Evolutionary conservation across 1,140 invertebrate species (phyloP), one percentile per base, ranked within the genome.

Genomic region (Lasaia peninsularis): DNA sequence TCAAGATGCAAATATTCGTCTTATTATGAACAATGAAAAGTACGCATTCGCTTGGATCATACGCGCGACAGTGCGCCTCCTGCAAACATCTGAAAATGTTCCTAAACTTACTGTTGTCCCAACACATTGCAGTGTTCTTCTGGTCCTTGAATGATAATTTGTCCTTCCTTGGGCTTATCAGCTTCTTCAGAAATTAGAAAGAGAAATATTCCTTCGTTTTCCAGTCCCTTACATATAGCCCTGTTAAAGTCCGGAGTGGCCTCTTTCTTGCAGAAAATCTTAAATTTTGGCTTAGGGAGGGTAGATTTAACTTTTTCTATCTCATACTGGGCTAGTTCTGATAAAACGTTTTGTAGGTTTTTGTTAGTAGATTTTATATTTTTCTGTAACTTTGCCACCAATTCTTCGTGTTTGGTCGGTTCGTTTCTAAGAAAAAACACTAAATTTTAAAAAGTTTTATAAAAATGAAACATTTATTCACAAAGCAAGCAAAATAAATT

Each of bases 201-300:
- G 37, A 94, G 78, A 56, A 94, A 89, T 37, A 93, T 65, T 31
- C 86, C 84, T 64, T 91, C 89, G 3, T 75, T 81, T 49, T 91
- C 90, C 64, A 93, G 87, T 0, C 93, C 90, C 71, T 93, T 92
- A 57, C 90, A 90, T 11, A 95, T 82, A 37, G 88, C 90, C 62
- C 92, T 91, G 70, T 95, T 93, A 71, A 94, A 96, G 56, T 95
- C 94, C 31, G 91, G 87, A 60, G 94, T 94, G 8, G 92, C 94
- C 70, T 95, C 94, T 64, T 93, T 94, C 53, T 93, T 93, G 80
- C 91, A 92, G 66, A 92, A 79, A 37, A 84, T 86, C 62, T 91
- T 89, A 73, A 90, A 94, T 69, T 90, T 90, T 2, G 92, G 92
- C 34, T 80, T 82, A 0, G 89, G 86, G 2, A 82, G 54, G 10